Evolutionary conservation across 2,888 invertebrate species (phyloP).

Genomic region (Smittia aterrima): DNA sequence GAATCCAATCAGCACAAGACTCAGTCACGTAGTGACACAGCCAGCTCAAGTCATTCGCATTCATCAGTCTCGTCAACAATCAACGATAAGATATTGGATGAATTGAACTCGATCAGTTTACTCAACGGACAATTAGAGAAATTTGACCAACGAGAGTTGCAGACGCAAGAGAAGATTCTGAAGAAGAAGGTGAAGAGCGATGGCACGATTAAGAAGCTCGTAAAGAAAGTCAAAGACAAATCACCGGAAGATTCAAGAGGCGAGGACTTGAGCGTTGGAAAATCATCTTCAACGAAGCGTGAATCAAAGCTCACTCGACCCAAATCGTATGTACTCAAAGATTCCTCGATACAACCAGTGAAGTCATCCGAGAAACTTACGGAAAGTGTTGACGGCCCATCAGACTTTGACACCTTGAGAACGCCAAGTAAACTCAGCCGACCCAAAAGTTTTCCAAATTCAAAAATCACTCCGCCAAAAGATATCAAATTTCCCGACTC

Average conservation of each 20-base stretch:
- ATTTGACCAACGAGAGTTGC: constrained; percentile 43
- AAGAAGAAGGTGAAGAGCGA: constrained; percentile 42
- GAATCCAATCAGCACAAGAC: constrained; percentile 15
- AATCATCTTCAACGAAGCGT: constrained; percentile 36
- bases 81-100: constrained; percentile 46
- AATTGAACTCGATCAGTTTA: constrained; percentile 42
- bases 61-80: constrained; percentile 9
- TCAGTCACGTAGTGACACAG: background rate
- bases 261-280: constrained; percentile 8
- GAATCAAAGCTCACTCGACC: constrained; percentile 58
- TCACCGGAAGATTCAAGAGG: constrained; percentile 43
- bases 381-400: background rate
- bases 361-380: background rate
- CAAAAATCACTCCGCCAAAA: constrained; percentile 51
- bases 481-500: constrained; percentile 47
- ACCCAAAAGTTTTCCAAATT: constrained; percentile 61
- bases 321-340: constrained; percentile 59
- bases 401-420: background rate
- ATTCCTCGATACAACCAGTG: constrained; percentile 41
- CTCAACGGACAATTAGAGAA: constrained; percentile 40
- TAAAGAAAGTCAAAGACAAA: constrained; percentile 48
- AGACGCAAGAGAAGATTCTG: constrained; percentile 39
- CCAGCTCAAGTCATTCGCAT: constrained; percentile 34
- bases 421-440: constrained; percentile 52
- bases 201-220: constrained; percentile 45